phyloP scores from a whole-genome alignment of 2,888 invertebrate species.

The Parnassius apollo region DNA sequence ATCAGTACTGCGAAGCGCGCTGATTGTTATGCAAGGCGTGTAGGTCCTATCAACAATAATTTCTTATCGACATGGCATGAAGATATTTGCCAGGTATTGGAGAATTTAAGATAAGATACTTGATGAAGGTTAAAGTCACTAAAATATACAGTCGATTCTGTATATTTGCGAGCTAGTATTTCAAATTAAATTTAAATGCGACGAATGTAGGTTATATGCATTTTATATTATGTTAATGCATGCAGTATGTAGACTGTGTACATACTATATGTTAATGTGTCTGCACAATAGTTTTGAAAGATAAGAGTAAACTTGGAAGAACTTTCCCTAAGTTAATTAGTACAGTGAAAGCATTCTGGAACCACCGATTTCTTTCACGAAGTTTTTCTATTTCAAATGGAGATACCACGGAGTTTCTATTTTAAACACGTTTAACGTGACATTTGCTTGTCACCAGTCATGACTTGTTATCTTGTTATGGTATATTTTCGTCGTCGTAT shows the following conservation, averaged over 20 bases:
- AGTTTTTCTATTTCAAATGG: no score
- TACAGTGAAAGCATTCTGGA: background rate
- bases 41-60: slow-evolving; percentile 5
- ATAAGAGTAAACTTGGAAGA: no score
- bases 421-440: background rate
- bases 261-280: no score
- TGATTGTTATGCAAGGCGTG: slow-evolving; percentile 5
- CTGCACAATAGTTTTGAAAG: no score
- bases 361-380: background rate
- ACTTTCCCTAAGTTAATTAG: no score
- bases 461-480: no score
- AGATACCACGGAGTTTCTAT: background rate
- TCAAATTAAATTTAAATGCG: no score
- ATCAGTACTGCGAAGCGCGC: background rate
- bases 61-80: slow-evolving; percentile 20
- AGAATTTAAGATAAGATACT: slow-evolving; percentile 16
- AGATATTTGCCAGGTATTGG: slow-evolving; percentile 22
- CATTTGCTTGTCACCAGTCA: background rate
- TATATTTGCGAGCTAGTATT: no score
- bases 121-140: slow-evolving; percentile 10
- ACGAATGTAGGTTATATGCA: no score
- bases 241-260: no score
- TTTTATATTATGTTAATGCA: no score
- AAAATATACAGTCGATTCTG: background rate
- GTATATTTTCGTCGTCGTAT: no score